phyloP scores from a whole-genome alignment of 2,113 vertebrate genomes.

The Anser brachyrhynchus region DNA sequence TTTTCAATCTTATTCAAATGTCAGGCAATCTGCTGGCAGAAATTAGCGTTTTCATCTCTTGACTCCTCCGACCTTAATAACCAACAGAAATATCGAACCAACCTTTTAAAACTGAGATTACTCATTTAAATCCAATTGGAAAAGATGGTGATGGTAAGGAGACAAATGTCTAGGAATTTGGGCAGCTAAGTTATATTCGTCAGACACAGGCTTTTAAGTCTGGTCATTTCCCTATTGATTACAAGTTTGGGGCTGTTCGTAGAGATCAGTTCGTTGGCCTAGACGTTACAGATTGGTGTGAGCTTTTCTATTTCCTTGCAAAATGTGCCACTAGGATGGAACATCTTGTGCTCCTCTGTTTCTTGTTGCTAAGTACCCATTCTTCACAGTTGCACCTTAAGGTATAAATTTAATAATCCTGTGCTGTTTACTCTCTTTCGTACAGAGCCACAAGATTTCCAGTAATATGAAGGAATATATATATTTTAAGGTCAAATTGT shows the following conservation, averaged over 20 bases:
- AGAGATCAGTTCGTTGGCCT: background rate
- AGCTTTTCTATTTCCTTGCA: slow-evolving; percentile 18
- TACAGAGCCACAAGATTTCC: background rate
- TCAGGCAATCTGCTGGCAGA: slow-evolving; percentile 53
- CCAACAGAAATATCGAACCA: slow-evolving; percentile 55
- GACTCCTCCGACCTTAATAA: slow-evolving; percentile 34
- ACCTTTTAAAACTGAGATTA: slow-evolving; percentile 61
- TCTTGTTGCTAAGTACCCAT: slow-evolving; percentile 71
- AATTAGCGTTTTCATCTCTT: slow-evolving; percentile 48
- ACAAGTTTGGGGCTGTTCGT: background rate
- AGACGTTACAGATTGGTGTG: slow-evolving; percentile 7
- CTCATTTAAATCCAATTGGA: slow-evolving; percentile 40
- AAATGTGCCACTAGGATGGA: slow-evolving; percentile 13
- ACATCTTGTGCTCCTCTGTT: slow-evolving; percentile 60
- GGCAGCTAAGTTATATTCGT: background rate
- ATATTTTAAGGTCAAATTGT: background rate
- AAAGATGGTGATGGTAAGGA: background rate
- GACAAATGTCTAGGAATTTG: slow-evolving; percentile 50
- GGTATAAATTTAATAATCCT: slow-evolving; percentile 38
- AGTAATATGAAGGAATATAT: background rate
- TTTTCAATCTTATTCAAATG: slow-evolving; percentile 60
- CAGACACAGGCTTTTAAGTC: slow-evolving; percentile 9
- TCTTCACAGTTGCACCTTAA: slow-evolving; percentile 41
- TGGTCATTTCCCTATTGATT: background rate
- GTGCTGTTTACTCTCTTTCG: background rate